phyloP scores from a whole-genome alignment of 2,113 vertebrate genomes.

The Rousettus leschenaultii region DNA sequence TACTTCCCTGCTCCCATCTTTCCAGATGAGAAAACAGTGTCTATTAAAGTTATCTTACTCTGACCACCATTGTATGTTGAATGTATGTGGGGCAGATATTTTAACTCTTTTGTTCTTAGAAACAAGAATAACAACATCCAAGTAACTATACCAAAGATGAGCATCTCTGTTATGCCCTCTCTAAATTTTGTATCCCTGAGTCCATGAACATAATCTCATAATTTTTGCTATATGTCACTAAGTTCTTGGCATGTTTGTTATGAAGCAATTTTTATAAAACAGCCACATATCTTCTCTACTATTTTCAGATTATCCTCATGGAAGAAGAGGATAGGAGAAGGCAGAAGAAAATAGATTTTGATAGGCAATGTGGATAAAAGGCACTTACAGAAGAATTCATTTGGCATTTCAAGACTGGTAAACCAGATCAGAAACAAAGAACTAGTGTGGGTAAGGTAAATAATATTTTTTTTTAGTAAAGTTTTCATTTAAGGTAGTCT shows the following conservation, averaged over 20 bases:
- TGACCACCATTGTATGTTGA: background rate
- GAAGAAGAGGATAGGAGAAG: background rate
- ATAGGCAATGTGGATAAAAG: background rate
- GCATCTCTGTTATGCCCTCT: background rate
- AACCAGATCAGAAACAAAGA: background rate
- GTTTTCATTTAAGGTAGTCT: background rate
- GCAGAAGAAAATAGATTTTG: background rate
- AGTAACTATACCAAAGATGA: background rate
- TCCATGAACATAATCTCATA: background rate
- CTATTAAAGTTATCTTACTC: background rate
- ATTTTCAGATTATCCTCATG: background rate
- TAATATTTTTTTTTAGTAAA: background rate
- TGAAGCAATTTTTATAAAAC: background rate
- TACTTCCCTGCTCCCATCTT: background rate
- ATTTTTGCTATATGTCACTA: background rate
- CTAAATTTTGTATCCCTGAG: background rate
- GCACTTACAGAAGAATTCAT: background rate
- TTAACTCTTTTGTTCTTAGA: background rate
- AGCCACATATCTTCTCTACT: background rate
- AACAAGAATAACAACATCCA: background rate
- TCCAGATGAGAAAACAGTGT: accelerated
- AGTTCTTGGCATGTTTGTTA: background rate
- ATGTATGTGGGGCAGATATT: background rate
- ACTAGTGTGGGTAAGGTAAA: background rate
- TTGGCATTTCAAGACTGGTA: background rate